A percentile compares a stretch with the other conserved stretches of the same genome.
These are phyloP conservation scores for Macrobrachium nipponense DNA, from an alignment of 1,140 invertebrate species.

Conservation along the genomic window DNA sequence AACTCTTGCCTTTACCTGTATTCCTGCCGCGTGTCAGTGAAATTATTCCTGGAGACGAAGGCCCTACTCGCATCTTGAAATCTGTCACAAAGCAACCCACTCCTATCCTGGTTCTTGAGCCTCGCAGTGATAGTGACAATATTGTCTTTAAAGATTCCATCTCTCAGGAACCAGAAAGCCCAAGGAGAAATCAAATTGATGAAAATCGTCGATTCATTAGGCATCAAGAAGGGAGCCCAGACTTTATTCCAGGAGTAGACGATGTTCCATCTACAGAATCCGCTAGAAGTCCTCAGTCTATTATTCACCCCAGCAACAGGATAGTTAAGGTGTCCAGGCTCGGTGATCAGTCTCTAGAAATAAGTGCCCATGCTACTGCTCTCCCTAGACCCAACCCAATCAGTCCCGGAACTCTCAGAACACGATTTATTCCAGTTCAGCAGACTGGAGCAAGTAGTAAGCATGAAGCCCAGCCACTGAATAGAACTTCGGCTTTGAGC, in stretches of 20 bases:
- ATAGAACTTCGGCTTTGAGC: no score
- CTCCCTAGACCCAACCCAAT: constrained; percentile 19
- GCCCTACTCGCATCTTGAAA: not conserved
- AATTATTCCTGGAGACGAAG: not conserved
- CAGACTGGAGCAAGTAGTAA: not conserved
- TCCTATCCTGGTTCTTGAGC: constrained; percentile 6
- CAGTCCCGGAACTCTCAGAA: not conserved
- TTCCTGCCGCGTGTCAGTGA: constrained; percentile 54
- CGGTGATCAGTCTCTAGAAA: constrained; percentile 25
- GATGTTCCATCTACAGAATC: no score
- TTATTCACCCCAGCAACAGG: not conserved
- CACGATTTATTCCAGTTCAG: not conserved
- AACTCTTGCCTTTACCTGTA: constrained; percentile 56
- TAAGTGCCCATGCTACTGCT: constrained; percentile 31
- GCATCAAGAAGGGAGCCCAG: no score
- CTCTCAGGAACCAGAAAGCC: not conserved
- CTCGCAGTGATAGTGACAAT: not conserved
- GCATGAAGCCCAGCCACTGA: not conserved
- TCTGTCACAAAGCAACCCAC: constrained; percentile 12
- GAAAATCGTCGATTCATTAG: not conserved
- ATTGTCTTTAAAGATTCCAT: not conserved
- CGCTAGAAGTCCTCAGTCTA: not conserved
- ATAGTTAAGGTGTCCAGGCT: constrained; percentile 37
- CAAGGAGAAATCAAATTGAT: constrained; percentile 6
- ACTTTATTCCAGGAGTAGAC: no score